phyloP scores from a whole-genome alignment of 2,113 vertebrate genomes.

The human (Homo sapiens) region DNA sequence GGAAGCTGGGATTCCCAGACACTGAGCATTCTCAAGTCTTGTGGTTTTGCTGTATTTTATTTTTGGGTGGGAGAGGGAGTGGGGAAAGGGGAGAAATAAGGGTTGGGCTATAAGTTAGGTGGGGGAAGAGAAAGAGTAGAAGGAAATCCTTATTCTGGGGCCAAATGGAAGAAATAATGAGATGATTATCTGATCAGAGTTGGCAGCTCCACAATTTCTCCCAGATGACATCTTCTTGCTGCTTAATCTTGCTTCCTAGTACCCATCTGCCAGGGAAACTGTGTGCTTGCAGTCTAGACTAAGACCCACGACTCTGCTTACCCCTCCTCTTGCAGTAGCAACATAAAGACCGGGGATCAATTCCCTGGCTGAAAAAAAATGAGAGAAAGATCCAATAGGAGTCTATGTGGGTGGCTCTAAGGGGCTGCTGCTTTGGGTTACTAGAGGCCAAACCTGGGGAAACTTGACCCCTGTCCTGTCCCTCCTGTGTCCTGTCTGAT shows the following conservation, averaged over 20 bases:
- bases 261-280: slow-evolving; percentile 69
- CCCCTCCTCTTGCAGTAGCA: slow-evolving; percentile 42
- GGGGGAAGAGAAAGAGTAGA: slow-evolving; percentile 36
- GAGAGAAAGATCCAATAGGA: neutral
- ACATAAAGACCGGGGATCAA: neutral
- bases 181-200: slow-evolving; percentile 73
- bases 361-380: slow-evolving; percentile 35
- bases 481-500: neutral
- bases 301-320: neutral
- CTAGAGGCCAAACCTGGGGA: neutral
- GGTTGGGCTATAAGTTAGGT: slow-evolving; percentile 37
- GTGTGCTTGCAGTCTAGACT: slow-evolving; percentile 46
- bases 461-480: neutral
- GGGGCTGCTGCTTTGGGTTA: neutral
- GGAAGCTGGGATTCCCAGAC: slow-evolving; percentile 76
- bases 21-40: slow-evolving; percentile 55
- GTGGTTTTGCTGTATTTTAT: slow-evolving; percentile 68
- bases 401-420: neutral
- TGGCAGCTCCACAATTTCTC: slow-evolving; percentile 53
- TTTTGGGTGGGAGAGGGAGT: slow-evolving; percentile 40
- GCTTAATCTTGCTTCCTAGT: slow-evolving; percentile 60
- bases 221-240: slow-evolving; percentile 72
- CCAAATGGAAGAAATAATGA: slow-evolving; percentile 74
- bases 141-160: slow-evolving; percentile 63
- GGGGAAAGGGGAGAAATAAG: neutral